Conservation (phyloP, 2,888 invertebrate species). For the Uloborus plumipes region DNA sequence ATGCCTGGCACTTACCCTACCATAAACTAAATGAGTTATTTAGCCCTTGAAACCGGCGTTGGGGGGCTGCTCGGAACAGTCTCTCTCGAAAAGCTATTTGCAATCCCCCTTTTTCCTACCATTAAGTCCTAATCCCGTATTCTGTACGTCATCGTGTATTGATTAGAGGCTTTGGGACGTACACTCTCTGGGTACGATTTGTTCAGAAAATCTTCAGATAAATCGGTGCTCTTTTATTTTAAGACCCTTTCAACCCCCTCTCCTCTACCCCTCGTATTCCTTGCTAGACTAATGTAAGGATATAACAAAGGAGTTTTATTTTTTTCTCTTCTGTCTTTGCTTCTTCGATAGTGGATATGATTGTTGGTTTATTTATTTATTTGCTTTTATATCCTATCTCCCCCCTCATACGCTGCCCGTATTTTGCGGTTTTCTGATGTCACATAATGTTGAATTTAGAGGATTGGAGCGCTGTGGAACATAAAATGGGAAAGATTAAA, state of each 20-base stretch:
- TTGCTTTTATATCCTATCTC: neutral
- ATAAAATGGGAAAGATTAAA: slow-evolving; percentile 30
- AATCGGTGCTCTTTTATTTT: slow-evolving; percentile 62
- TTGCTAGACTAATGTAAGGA: slow-evolving; percentile 24
- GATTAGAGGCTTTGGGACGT: slow-evolving; percentile 59
- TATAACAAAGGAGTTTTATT: slow-evolving; percentile 51
- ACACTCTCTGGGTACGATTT: slow-evolving; percentile 52
- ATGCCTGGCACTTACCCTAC: slow-evolving; percentile 51
- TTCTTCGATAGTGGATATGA: slow-evolving; percentile 23
- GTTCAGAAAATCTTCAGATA: slow-evolving; percentile 54
- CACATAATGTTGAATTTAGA: slow-evolving; percentile 18
- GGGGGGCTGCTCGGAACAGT: slow-evolving; percentile 16
- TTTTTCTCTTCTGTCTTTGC: slow-evolving; percentile 17
- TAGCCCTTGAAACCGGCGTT: slow-evolving; percentile 53
- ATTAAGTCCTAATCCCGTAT: slow-evolving; percentile 63
- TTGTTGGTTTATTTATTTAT: slow-evolving; percentile 20
- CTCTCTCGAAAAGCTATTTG: slow-evolving; percentile 48
- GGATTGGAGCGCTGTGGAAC: neutral
- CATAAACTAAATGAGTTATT: slow-evolving; percentile 65
- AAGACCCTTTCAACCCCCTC: slow-evolving; percentile 25
- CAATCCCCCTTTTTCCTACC: slow-evolving; percentile 39
- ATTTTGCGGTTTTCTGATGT: slow-evolving; percentile 49
- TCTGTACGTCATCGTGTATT: slow-evolving; percentile 63
- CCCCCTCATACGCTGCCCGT: neutral
- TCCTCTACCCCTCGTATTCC: slow-evolving; percentile 6